phyloP scores from a whole-genome alignment of 2,797 vertebrate genomes.

The Sebastes diaconus region DNA sequence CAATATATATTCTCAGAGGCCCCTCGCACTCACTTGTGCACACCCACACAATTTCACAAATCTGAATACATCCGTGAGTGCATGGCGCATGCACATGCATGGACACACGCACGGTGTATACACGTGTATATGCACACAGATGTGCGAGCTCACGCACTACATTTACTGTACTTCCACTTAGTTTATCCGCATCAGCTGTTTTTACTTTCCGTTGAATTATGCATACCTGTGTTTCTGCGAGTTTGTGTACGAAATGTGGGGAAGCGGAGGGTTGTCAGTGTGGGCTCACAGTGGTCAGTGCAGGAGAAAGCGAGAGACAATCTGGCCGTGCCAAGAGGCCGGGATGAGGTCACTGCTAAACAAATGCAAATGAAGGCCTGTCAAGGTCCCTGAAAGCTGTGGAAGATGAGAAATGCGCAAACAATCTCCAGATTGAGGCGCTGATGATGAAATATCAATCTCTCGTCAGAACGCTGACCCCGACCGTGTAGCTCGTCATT shows the following conservation, averaged over 20 bases:
- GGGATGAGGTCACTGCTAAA: conserved; percentile 47
- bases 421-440: conserved; percentile 42
- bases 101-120: background rate
- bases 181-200: conserved; percentile 72
- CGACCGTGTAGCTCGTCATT: conserved; percentile 40
- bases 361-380: conserved; percentile 49
- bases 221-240: conserved; percentile 50
- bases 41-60: conserved; percentile 47
- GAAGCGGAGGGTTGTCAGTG: conserved; percentile 4
- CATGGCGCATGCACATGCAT: background rate
- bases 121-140: conserved; percentile 1
- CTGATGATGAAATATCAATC: conserved; percentile 64
- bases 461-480: conserved; percentile 57
- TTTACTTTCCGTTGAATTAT: conserved; percentile 68
- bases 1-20: conserved; percentile 48
- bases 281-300: conserved; percentile 46
- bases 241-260: conserved; percentile 47
- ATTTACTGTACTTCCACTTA: conserved; percentile 35
- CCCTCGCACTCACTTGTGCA: conserved; percentile 11
- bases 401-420: conserved; percentile 55
- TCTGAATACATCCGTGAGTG: conserved; percentile 15
- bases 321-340: background rate
- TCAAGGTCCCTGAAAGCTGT: conserved; percentile 18
- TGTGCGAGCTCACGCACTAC: background rate
- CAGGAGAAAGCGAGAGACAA: conserved; percentile 15